Conservation (phyloP, 2,888 invertebrate species). For the Nephrotoma appendiculata region DNA sequence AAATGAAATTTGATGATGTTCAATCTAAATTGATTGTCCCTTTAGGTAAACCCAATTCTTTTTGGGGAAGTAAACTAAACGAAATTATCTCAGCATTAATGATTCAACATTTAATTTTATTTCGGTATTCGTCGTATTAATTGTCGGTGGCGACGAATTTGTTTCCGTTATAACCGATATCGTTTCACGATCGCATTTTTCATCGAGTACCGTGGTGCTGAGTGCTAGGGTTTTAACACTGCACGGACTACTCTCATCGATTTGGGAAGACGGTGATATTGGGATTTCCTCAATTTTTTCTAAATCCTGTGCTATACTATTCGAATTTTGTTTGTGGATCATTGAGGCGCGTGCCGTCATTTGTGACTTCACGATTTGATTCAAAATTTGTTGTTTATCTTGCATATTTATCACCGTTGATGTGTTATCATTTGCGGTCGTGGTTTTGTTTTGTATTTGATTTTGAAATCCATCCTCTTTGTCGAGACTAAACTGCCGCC, state of each 20-base stretch:
- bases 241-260: not conserved
- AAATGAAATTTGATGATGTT: not conserved
- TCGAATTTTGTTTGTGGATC: conserved; percentile 51
- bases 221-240: not conserved
- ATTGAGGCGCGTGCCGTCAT: conserved; percentile 16
- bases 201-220: not conserved
- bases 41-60: conserved; percentile 1
- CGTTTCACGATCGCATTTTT: not conserved
- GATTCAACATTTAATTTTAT: conserved; percentile 25
- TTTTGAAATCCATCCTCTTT: conserved; percentile 41
- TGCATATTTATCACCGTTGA: not conserved
- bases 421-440: not conserved
- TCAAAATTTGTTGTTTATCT: conserved; percentile 8
- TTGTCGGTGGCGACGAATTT: not conserved
- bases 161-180: not conserved
- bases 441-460: not conserved
- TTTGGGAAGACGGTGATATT: conserved; percentile 31
- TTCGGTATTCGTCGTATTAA: conserved; percentile 16
- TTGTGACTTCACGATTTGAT: not conserved
- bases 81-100: conserved; percentile 24
- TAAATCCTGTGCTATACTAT: conserved; percentile 49
- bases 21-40: conserved; percentile 1
- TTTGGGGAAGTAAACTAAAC: not conserved
- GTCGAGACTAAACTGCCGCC: conserved; percentile 55
- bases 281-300: conserved; percentile 56